Base-by-base conservation (phyloP, 2,888 invertebrate species). In the Pandemis corylana region DNA sequence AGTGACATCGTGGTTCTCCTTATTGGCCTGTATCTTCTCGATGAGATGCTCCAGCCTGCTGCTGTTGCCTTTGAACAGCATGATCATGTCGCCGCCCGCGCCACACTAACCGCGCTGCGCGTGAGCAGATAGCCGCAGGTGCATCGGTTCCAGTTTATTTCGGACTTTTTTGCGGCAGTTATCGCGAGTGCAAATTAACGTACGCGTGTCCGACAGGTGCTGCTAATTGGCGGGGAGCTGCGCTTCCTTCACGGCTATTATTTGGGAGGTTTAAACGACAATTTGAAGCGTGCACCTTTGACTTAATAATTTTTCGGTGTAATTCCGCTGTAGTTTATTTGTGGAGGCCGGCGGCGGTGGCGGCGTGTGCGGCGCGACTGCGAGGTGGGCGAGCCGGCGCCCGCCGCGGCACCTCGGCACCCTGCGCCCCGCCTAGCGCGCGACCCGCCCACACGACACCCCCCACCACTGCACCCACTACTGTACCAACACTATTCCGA, bases 61-160 rank as follows among this genome's bases (percentile, higher is more conserved):
- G 94, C 97, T 97, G 90, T 97, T 97, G 78, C 97, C 97, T 89
- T 97, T 97, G 95, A 97, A 97, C 90, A 97, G 95, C 97, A 97
- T 97, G 91, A 95, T 95, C 95, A 95, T 95, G 85, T 86, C 92
- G 86, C 77, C 80, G 72, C 76, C 80, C 70, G 67, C 56, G 28
- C 28, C 46, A 41, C 20, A 53, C 28, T 59, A 10, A 36, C 68
- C 42, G 53, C 44, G 59, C 65, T 49, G 64, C 53, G 49, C 77
- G 78, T 76, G 78, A 81, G 81, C 81, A 81, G 85, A 86, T 86
- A 82, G 87, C 84, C 85, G 92, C 94, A 94, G 94, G 93, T 94
- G 94, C 93, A 92, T 90, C 87, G 84, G 87, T 88, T 88, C 91
- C 91, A 90, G 90, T 92, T 92, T 90, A 90, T 90, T 93, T 90